These are phyloP conservation scores for Drosophila mettleri DNA, from an alignment of 2,888 invertebrate genomes.

Conservation along the genomic window DNA sequence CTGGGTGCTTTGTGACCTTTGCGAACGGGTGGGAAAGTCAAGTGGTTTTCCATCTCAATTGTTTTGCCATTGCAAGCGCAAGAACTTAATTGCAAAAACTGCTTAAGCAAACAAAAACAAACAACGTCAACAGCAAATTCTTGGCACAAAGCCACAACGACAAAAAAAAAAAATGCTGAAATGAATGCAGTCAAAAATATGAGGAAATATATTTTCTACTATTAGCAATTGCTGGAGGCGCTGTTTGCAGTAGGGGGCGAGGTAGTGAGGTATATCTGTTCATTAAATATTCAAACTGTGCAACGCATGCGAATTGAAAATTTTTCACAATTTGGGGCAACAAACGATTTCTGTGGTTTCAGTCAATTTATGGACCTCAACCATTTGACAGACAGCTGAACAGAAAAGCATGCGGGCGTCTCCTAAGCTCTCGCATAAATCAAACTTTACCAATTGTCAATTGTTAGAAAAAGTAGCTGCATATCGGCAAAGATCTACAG, in stretches of 20 bases:
- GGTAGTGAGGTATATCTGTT: constrained; percentile 17
- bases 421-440: constrained; percentile 47
- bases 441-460: constrained; percentile 62
- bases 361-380: constrained; percentile 22
- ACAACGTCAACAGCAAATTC: constrained; percentile 7
- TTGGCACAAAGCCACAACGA: constrained; percentile 39
- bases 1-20: constrained; percentile 53
- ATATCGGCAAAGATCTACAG: constrained; percentile 20
- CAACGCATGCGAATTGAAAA: constrained; percentile 53
- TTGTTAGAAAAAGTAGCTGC: constrained; percentile 29
- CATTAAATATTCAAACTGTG: constrained; percentile 56
- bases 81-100: constrained; percentile 53
- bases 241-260: not conserved
- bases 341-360: constrained; percentile 60
- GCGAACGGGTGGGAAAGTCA: constrained; percentile 51
- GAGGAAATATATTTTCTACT: constrained; percentile 42
- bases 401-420: constrained; percentile 29
- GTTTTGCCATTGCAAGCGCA: constrained; percentile 36
- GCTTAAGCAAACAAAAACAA: constrained; percentile 30
- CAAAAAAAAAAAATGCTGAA: constrained; percentile 3
- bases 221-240: constrained; percentile 28
- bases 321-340: constrained; percentile 64
- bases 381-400: constrained; percentile 24
- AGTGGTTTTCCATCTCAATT: constrained; percentile 62
- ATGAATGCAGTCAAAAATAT: constrained; percentile 43